Conservation (phyloP, 2,888 invertebrate genomes). For the Poecilobothrus nobilitatus region DNA sequence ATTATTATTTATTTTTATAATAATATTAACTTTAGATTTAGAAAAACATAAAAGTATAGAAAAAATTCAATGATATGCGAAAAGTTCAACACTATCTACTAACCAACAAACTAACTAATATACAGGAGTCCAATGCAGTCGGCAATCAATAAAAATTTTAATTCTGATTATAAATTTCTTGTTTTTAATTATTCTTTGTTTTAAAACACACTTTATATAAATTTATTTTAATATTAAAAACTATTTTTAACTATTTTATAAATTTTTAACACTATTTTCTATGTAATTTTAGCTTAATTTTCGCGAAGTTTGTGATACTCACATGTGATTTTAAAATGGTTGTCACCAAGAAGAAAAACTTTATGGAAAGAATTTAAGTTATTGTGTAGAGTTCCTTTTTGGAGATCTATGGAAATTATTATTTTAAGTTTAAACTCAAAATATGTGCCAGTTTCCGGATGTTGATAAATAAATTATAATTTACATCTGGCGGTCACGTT, state of each 20-base stretch:
- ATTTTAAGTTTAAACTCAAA: neutral
- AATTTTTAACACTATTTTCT: neutral
- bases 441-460: neutral
- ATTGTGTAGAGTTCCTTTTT: neutral
- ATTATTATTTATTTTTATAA: no score
- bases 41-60: neutral
- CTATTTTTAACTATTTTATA: neutral
- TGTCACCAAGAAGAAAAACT: conserved; percentile 4
- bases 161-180: neutral
- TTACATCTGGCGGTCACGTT: neutral
- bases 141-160: neutral
- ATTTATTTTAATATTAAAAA: neutral
- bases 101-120: neutral
- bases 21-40: no score
- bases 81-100: neutral
- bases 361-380: neutral
- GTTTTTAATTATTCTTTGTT: no score
- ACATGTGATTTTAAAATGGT: neutral
- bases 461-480: neutral
- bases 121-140: neutral
- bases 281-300: neutral
- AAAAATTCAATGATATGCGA: neutral
- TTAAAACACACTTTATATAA: neutral
- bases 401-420: neutral
- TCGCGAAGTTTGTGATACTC: conserved; percentile 1